Evolutionary conservation across 2,888 invertebrate genomes (phyloP), one percentile per base, ranked within the genome.

Genomic region (Polietes domitor): DNA sequence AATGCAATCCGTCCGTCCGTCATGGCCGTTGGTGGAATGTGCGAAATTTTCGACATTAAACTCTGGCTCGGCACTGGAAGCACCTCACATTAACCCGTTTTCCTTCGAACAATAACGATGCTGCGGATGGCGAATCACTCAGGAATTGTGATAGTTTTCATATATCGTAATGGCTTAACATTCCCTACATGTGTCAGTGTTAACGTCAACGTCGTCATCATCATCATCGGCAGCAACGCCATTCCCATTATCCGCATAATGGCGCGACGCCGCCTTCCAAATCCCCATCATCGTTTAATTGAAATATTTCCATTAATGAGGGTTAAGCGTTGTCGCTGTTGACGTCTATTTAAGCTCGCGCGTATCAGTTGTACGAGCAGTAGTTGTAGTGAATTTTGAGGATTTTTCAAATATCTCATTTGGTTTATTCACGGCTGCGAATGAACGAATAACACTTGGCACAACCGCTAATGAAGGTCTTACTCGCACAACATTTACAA

Each of bases 241-340:
- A 50, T 5, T 43, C 6, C 43, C 43, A 15, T 2, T 12, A n/a
- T 10, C n/a, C n/a, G 10, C 17, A 50, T 4, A 17, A 2, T 9
- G 50, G 17, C 50, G 21, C 58, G 26, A 15, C 26, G 3, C 10
- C 53, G 2, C 7, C 53, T 5, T 17, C 58, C 7, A 61, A 61
- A 43, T 68, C 43, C 10, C 6, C 68, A 53, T 21, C 17, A 21
- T 55, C 55, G 21, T 65, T 80, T 81, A 81, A 84, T 84, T 84
- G 70, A 84, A 84, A 81, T 79, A 79, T 76, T 81, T 81, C n/a
- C 72, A 68, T 81, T 84, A 81, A 78, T 73, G 77, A 76, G 80
- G 80, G 65, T 72, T 74, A 32, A 77, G 65, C 15, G 24, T 47
- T 28, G 61, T n/a, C n/a, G n/a, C n/a, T n/a, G n/a, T n/a, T n/a